Evolutionary conservation across 2,888 invertebrate genomes (phyloP), one percentile per base, ranked within the genome.

Genomic region (Meliscaeva auricollis): DNA sequence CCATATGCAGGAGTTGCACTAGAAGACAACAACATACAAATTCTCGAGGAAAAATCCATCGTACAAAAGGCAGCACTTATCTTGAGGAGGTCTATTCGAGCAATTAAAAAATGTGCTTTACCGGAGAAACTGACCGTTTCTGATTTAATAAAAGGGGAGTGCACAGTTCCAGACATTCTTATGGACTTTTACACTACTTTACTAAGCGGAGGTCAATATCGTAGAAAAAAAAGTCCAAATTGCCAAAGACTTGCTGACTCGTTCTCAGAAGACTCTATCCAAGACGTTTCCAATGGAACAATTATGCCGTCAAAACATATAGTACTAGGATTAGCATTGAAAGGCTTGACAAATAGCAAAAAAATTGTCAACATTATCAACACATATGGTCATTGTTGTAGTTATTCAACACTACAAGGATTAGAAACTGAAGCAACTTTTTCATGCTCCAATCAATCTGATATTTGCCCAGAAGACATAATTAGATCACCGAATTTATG

Each of bases 381-480:
- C 22, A 17, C 2, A 22, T 50, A 22, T 50, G 50, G 50, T 9
- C 50, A 50, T 20, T 50, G 50, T 15, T 50, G 50, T 11, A 26
- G 50, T 22, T 52, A 52, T 13, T 22, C 20, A 11, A 38, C 9
- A 38, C 58, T 58, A 20, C 11, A 58, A 58, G 58, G 4, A 58
- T 38, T 38, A 20, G 20, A 58, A 50, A 58, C 56, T 0, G 56
- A 56, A 56, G 32, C 56, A 30, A 56, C 56, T n/a, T 32, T 56
- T 56, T 11, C 56, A 15, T 32, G 11, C 8, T 38, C 15, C 17
- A 17, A 38, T 38, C 17, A 17, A 58, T 15, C 8, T 15, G 11
- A 38, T 17, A 38, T 58, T 38, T 58, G 38, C 4, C 58, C 35
- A 13, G 58, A 38, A 11, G 38, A 13, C 20, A 58, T 58, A 3